Conservation (phyloP, 1,140 invertebrate species). For the Hyles vespertilio region DNA sequence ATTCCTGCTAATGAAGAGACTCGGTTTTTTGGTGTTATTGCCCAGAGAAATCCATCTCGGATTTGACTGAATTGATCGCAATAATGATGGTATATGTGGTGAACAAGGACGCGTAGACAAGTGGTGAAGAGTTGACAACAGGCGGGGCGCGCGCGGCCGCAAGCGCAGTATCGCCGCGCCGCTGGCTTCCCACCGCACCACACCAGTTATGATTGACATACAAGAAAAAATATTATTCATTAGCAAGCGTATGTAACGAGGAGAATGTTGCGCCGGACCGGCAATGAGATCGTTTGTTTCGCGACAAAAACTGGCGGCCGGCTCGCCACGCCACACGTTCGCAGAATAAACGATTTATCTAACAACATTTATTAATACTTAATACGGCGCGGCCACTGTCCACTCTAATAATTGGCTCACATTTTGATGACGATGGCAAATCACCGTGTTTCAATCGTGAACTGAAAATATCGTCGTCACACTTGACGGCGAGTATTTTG, state of each 20-base stretch:
- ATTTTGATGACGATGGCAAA: slow-evolving; percentile 7
- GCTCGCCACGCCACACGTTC: slow-evolving; percentile 14
- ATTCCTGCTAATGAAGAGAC: too few species aligned
- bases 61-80: too few species aligned
- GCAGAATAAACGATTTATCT: slow-evolving; percentile 19
- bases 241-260: slow-evolving; percentile 22
- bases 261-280: slow-evolving; percentile 24
- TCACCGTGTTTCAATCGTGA: too few species aligned
- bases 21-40: too few species aligned
- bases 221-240: slow-evolving; percentile 34
- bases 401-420: slow-evolving; percentile 18
- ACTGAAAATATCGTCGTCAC: too few species aligned
- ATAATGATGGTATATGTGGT: too few species aligned
- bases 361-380: slow-evolving; percentile 17
- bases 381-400: slow-evolving; percentile 12
- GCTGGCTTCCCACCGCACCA: slow-evolving; percentile 12
- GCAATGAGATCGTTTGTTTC: slow-evolving; percentile 29
- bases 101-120: background rate
- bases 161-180: slow-evolving; percentile 11
- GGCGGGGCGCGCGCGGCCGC: background rate
- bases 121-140: background rate
- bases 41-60: too few species aligned
- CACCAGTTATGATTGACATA: slow-evolving; percentile 39
- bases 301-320: slow-evolving; percentile 24
- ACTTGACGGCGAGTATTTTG: too few species aligned